Conservation (phyloP, 2,113 vertebrate genomes). For the Myiozetetes cayanensis region DNA sequence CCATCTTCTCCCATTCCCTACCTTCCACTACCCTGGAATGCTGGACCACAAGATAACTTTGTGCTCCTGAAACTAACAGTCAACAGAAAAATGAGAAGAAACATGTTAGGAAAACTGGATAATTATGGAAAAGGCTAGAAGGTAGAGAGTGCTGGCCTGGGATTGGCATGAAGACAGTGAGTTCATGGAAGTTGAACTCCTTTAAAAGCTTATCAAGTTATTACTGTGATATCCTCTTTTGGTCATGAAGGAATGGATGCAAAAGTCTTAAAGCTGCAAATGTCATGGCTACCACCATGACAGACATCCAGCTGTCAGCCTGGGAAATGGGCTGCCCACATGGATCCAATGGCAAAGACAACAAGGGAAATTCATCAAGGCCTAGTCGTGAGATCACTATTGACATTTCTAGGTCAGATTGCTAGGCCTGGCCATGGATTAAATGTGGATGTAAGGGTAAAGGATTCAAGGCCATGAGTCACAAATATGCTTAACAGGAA, state of each 20-base stretch:
- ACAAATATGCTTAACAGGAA: background rate
- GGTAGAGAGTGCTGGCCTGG: background rate
- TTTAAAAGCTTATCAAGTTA: background rate
- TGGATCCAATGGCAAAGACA: background rate
- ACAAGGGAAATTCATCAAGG: background rate
- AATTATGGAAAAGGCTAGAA: background rate
- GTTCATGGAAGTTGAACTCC: background rate
- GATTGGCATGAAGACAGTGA: background rate
- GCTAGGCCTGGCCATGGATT: background rate
- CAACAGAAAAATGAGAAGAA: background rate
- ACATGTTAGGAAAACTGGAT: background rate
- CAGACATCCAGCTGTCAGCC: background rate
- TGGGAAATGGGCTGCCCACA: background rate
- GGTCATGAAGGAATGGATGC: background rate
- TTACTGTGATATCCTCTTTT: background rate
- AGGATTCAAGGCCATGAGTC: background rate
- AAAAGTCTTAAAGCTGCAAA: background rate
- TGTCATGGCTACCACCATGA: background rate
- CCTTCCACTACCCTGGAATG: background rate
- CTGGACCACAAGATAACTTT: background rate
- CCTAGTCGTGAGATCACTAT: background rate
- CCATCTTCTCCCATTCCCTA: background rate
- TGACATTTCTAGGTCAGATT: background rate
- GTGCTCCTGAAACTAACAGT: background rate
- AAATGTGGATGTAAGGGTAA: background rate